These are phyloP conservation scores for Poeciliopsis infans DNA, from an alignment of 2,797 vertebrate genomes.

Conservation along the genomic window DNA sequence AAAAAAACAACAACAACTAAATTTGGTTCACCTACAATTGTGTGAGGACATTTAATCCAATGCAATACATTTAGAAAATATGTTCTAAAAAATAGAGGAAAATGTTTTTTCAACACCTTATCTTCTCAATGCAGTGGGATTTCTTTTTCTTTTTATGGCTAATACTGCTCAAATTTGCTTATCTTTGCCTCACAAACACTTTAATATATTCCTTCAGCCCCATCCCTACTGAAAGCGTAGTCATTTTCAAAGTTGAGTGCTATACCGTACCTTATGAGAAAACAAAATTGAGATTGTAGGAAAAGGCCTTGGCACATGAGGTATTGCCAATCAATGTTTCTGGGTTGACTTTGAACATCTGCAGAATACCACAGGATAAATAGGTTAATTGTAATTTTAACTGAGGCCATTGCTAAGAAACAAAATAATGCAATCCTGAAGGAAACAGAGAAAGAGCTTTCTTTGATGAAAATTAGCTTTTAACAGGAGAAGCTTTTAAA, in stretches of 20 bases:
- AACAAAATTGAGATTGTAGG: constrained; percentile 18
- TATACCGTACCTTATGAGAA: constrained; percentile 32
- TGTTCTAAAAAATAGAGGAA: not conserved
- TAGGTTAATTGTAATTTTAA: constrained; percentile 63
- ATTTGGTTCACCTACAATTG: constrained; percentile 1
- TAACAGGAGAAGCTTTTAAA: not conserved
- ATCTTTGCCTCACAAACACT: constrained; percentile 60
- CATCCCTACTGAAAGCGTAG: not conserved
- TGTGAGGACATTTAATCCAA: constrained; percentile 18
- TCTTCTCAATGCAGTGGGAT: constrained; percentile 53
- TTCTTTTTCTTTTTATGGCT: constrained; percentile 28
- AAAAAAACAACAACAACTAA: not conserved
- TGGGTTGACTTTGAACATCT: constrained; percentile 43
- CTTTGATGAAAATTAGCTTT: constrained; percentile 23
- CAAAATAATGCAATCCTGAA: constrained; percentile 28
- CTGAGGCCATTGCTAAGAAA: constrained; percentile 30
- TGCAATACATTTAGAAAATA: not conserved
- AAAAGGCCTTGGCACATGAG: constrained; percentile 35
- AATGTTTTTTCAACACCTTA: constrained; percentile 41
- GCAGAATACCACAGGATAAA: constrained; percentile 43
- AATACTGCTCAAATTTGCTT: constrained; percentile 56
- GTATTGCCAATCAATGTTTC: constrained; percentile 51
- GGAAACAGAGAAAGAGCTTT: constrained; percentile 3
- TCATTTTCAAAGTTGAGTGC: constrained; percentile 56
- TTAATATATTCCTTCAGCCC: constrained; percentile 13